Evolutionary conservation across 2,113 vertebrate genomes (phyloP).

Genomic region (Xiphophorus couchianus): DNA sequence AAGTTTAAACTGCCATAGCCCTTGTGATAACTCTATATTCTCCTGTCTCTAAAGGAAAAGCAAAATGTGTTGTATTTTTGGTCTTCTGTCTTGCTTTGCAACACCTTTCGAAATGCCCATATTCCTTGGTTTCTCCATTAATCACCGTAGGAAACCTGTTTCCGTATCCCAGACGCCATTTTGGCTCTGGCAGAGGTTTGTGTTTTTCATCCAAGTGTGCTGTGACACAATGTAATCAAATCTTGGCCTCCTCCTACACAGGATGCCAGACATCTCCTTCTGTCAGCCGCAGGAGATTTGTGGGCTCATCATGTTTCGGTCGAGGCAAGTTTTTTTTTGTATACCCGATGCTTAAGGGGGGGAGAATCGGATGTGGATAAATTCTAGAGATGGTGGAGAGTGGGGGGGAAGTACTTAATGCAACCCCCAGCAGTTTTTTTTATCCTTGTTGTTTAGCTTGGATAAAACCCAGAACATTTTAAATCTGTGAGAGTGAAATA

Average conservation of each 20-base stretch:
- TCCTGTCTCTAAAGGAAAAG: not conserved
- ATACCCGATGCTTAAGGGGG: slow-evolving; percentile 41
- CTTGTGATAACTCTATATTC: not conserved
- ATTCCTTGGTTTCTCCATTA: slow-evolving; percentile 33
- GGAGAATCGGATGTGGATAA: slow-evolving; percentile 62
- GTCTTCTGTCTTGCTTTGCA: slow-evolving; percentile 24
- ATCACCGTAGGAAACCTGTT: slow-evolving; percentile 49
- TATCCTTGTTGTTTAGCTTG: slow-evolving; percentile 51
- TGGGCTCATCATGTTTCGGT: slow-evolving; percentile 71
- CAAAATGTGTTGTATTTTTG: not conserved
- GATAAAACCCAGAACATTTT: slow-evolving; percentile 52
- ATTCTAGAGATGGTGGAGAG: slow-evolving; percentile 53
- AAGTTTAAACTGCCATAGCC: slow-evolving; percentile 4
- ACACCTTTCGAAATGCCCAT: slow-evolving; percentile 18
- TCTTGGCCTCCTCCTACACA: slow-evolving; percentile 54
- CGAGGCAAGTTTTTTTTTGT: slow-evolving; percentile 51
- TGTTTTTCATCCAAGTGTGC: slow-evolving; percentile 66
- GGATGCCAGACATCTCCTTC: slow-evolving; percentile 67
- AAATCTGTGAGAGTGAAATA: slow-evolving; percentile 51
- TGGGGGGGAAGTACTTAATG: slow-evolving; percentile 50
- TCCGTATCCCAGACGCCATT: slow-evolving; percentile 57
- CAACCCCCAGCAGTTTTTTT: slow-evolving; percentile 54
- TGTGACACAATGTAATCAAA: slow-evolving; percentile 71
- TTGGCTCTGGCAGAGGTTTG: slow-evolving; percentile 62
- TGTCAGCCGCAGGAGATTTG: slow-evolving; percentile 68